phyloP scores from a whole-genome alignment of 2,888 invertebrate species.

The Drosophila mayaguana region DNA sequence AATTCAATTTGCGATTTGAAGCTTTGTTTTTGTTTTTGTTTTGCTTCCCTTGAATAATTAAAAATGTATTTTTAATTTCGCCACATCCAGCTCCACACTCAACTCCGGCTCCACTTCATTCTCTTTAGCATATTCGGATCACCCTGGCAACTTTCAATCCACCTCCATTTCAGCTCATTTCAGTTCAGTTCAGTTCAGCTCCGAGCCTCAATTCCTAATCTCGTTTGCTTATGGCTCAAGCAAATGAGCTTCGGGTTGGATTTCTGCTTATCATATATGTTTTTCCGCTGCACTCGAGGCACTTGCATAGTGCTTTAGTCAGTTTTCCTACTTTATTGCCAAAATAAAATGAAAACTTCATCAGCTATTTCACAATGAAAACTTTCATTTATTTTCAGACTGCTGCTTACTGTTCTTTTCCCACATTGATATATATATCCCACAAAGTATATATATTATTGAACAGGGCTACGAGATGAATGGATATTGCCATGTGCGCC shows the following conservation, averaged over 20 bases:
- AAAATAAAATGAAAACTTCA: neutral
- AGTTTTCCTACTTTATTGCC: too few species aligned
- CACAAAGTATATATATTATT: too few species aligned
- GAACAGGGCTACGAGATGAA: too few species aligned
- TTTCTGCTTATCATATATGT: constrained; percentile 1
- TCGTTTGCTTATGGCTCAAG: neutral
- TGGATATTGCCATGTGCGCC: too few species aligned
- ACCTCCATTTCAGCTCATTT: neutral
- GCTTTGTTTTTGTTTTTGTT: neutral
- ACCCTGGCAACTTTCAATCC: neutral
- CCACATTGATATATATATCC: too few species aligned
- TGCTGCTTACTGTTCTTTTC: neutral
- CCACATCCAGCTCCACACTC: too few species aligned
- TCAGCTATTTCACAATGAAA: neutral
- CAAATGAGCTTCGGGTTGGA: neutral
- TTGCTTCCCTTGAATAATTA: constrained; percentile 9
- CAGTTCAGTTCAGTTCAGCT: neutral
- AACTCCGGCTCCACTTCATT: too few species aligned
- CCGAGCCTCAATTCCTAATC: neutral
- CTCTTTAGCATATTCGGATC: neutral
- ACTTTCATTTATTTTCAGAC: neutral
- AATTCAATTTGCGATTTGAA: constrained; percentile 1
- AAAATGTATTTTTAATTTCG: neutral
- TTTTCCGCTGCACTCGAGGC: neutral
- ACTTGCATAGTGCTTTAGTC: neutral